These are phyloP conservation scores for Caenorhabditis sp. DNA, from an alignment of 2,888 invertebrate species.

Conservation along the genomic window DNA sequence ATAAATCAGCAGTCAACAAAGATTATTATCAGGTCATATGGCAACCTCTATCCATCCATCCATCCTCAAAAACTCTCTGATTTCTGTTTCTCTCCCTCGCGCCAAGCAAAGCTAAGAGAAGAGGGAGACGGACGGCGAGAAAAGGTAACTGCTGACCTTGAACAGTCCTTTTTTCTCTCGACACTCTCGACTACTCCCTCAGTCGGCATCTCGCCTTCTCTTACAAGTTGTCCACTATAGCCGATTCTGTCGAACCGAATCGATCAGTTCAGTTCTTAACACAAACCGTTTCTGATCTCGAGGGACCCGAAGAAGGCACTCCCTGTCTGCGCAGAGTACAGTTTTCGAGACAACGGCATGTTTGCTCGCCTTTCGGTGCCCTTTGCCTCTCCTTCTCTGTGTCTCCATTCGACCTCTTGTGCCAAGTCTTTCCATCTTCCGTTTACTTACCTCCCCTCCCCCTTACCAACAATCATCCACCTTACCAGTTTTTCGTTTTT, in stretches of 20 bases:
- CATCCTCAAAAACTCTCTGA: too few relatives aligned
- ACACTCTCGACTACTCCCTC: constrained; percentile 28
- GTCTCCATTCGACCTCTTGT: constrained; percentile 45
- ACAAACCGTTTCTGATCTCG: constrained; percentile 21
- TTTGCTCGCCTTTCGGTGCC: constrained; percentile 56
- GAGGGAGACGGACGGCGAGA: neutral
- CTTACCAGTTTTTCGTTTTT: constrained; percentile 54
- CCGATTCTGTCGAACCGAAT: constrained; percentile 26
- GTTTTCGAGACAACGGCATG: constrained; percentile 54
- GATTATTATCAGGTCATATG: constrained; percentile 51
- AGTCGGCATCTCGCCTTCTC: constrained; percentile 34
- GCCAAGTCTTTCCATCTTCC: constrained; percentile 40
- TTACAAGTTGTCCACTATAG: constrained; percentile 38
- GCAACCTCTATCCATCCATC: too few relatives aligned
- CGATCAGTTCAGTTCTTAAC: neutral
- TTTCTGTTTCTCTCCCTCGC: constrained; percentile 8
- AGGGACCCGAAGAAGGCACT: too few relatives aligned
- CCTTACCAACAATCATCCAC: constrained; percentile 32
- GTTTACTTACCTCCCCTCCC: constrained; percentile 38
- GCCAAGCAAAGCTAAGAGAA: constrained; percentile 37
- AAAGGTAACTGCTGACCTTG: constrained; percentile 41
- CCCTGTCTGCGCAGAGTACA: constrained; percentile 33
- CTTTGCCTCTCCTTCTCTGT: constrained; percentile 40
- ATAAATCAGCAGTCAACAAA: constrained; percentile 30
- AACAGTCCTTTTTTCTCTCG: constrained; percentile 52